Percentiles rank a stretch among this genome's conserved stretches.
Evolutionary conservation across 2,888 invertebrate genomes (phyloP).

Genomic region (Yponomeuta evonymella): DNA sequence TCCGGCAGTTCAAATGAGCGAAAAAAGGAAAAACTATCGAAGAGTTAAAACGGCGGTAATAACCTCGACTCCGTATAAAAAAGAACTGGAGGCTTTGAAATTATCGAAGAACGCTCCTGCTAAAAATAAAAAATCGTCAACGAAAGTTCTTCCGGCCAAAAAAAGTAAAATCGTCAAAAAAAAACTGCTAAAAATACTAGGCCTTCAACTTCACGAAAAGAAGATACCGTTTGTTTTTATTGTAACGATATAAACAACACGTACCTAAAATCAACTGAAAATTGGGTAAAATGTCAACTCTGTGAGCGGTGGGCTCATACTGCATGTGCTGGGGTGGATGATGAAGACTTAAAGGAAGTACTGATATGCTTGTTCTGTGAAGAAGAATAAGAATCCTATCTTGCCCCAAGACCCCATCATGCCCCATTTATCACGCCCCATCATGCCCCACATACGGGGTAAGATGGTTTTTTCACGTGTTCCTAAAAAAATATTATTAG

Average conservation of each 20-base stretch:
- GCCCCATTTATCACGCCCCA: conserved; percentile 10
- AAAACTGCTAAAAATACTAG: conserved; percentile 13
- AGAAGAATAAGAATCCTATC: conserved; percentile 19
- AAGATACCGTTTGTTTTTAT: conserved; percentile 20
- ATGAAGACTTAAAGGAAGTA: conserved; percentile 27
- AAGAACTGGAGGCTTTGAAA: conserved; percentile 26
- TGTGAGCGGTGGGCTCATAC: conserved; percentile 23
- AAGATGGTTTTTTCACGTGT: conserved; percentile 22
- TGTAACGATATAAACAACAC: conserved; percentile 17
- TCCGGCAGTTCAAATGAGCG: conserved; percentile 22
- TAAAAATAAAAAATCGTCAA: conserved; percentile 20
- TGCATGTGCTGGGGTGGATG: conserved; percentile 29
- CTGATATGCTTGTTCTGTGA: conserved; percentile 25
- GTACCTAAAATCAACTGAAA: conserved; percentile 24
- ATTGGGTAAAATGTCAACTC: conserved; percentile 21
- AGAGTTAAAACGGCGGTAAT: conserved; percentile 30
- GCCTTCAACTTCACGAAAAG: conserved; percentile 5
- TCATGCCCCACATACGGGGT: conserved; percentile 21
- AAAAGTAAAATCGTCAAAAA: conserved; percentile 14
- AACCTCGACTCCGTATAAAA: conserved; percentile 29
- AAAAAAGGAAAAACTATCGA: conserved; percentile 26
- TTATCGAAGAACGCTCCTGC: conserved; percentile 25
- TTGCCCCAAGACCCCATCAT: conserved; percentile 15
- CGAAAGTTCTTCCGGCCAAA: neutral
- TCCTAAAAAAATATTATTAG: conserved; percentile 17